phyloP scores from a whole-genome alignment of 2,888 invertebrate species.

The Apomyelois bistriatella region DNA sequence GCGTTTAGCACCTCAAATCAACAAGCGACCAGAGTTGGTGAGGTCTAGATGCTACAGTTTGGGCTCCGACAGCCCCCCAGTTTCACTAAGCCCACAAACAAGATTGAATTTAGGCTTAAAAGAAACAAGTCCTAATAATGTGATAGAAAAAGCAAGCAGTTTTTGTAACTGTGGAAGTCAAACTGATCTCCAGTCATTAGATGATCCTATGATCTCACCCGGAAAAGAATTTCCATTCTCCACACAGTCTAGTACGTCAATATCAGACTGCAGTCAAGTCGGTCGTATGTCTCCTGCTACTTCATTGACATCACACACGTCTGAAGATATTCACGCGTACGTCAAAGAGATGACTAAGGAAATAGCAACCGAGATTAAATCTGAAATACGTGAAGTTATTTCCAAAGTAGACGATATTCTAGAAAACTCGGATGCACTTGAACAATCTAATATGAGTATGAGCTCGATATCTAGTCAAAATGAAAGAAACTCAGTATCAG shows the following conservation, averaged over 20 bases:
- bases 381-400: conserved; percentile 89
- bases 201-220: conserved; percentile 74
- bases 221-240: conserved; percentile 67
- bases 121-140: conserved; percentile 65
- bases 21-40: conserved; percentile 44
- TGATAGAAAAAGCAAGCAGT: conserved; percentile 53
- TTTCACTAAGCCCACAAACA: conserved; percentile 81
- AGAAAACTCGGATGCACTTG: conserved; percentile 83
- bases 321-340: conserved; percentile 86
- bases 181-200: conserved; percentile 84
- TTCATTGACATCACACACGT: conserved; percentile 74
- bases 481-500: conserved; percentile 85
- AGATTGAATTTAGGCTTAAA: conserved; percentile 82
- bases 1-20: conserved; percentile 46
- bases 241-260: conserved; percentile 70
- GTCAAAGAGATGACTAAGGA: conserved; percentile 89
- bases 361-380: conserved; percentile 89
- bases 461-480: conserved; percentile 81
- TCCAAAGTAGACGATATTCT: conserved; percentile 89
- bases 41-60: conserved; percentile 84
- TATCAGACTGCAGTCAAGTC: conserved; percentile 77
- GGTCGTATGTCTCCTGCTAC: conserved; percentile 78
- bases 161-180: conserved; percentile 87
- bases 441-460: conserved; percentile 71
- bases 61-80: conserved; percentile 77